Conservation (phyloP, 1,140 invertebrate species). For the Metopolophium dirhodum region DNA sequence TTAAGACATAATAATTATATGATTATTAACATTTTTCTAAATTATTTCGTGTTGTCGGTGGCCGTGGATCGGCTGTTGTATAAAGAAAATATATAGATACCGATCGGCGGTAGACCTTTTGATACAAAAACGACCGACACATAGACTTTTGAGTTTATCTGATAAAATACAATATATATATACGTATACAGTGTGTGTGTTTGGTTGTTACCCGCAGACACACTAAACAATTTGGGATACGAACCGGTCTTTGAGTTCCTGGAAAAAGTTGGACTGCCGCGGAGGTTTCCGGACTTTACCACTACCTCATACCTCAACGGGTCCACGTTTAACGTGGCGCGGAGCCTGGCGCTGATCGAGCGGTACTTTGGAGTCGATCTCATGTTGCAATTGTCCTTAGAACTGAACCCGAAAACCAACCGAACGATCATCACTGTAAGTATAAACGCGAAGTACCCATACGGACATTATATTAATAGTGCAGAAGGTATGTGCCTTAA, state of each 20-base stretch:
- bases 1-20: background rate
- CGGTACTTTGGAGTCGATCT: slow-evolving; percentile 60
- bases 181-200: background rate
- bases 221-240: slow-evolving; percentile 58
- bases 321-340: slow-evolving; percentile 57
- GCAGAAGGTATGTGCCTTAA: too few species aligned
- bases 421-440: background rate
- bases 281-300: slow-evolving; percentile 41
- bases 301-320: slow-evolving; percentile 33
- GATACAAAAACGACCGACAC: too few species aligned
- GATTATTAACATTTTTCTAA: background rate
- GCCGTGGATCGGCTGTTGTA: too few species aligned
- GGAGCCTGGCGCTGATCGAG: slow-evolving; percentile 59
- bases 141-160: background rate
- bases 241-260: slow-evolving; percentile 59
- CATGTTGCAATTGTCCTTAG: slow-evolving; percentile 58
- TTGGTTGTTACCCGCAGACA: slow-evolving; percentile 55
- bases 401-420: background rate
- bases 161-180: background rate
- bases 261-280: slow-evolving; percentile 57
- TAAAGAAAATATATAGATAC: too few species aligned
- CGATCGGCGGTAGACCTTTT: too few species aligned
- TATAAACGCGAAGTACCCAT: background rate
- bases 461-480: too few species aligned
- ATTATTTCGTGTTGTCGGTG: background rate